Base-by-base conservation (phyloP, 2,888 invertebrate species). In the Athalia rosae region DNA sequence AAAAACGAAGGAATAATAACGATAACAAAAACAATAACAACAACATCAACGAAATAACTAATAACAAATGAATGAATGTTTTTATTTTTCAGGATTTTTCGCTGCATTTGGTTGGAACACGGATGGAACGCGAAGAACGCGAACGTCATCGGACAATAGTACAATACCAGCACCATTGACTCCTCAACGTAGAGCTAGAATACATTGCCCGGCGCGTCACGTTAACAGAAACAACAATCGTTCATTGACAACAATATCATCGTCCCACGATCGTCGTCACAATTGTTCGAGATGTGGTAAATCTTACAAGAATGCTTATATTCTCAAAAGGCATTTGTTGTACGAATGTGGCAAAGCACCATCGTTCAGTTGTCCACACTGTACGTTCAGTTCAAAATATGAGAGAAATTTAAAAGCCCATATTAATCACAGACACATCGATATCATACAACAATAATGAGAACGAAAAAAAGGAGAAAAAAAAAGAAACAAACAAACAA, bases 251-350 rank as follows among this genome's bases (percentile, higher is more conserved):
- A 85, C 85, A 28, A 28, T 28, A 28, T 28, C 28, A 59, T 83
- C 78, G 56, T 79, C 58, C 28, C 87, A 86, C 76, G 87, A 88
- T 73, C 87, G 89, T 4, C 88, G 89, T 7, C 89, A 90, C 81
- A 87, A 91, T 79, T 93, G 93, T 84, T 89, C 90, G 67, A 91
- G 92, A 13, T 93, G 93, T 84, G 91, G 91, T 81, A 93, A 93
- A 89, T 92, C 92, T 81, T 93, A 93, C 87, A 91, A 93, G 84
- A 92, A 93, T 79, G 93, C 93, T 82, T 92, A 93, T 62, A 93
- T 93, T 81, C 88, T 94, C 78, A 92, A 92, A 83, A 90, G 93
- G 11, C 93, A 93, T 81, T 88, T 92, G 86, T 90, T 88, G 0
- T 91, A 90, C 79, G 91, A 91, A 78, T 91, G 91, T 80, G 91